phyloP scores from a whole-genome alignment of 2,888 invertebrate species.

The Dione juno region DNA sequence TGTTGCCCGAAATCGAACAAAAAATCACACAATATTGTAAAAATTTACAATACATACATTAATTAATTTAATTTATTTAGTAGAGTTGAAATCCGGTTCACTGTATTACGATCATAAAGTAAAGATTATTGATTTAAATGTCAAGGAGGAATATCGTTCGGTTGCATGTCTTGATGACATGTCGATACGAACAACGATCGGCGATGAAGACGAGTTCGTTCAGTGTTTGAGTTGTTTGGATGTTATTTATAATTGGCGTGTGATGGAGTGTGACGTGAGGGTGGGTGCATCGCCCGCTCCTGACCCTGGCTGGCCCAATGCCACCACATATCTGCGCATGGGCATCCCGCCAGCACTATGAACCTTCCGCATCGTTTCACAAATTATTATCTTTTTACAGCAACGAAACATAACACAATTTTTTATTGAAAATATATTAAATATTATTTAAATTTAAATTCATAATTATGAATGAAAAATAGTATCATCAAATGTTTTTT shows the following conservation, averaged over 20 bases:
- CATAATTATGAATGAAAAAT: background rate
- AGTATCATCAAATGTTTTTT: background rate
- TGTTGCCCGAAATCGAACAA: background rate
- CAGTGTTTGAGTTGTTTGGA: conserved; percentile 41
- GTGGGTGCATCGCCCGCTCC: conserved; percentile 80
- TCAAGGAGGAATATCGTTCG: conserved; percentile 19
- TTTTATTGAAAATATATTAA: background rate
- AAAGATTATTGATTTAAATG: conserved; percentile 26
- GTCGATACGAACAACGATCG: conserved; percentile 26
- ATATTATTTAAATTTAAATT: background rate
- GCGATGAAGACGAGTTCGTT: conserved; percentile 39
- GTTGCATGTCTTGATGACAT: conserved; percentile 20
- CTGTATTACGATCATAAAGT: conserved; percentile 6
- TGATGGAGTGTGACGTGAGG: conserved; percentile 58
- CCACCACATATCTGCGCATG: conserved; percentile 70
- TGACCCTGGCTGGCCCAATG: conserved; percentile 83
- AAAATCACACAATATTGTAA: background rate
- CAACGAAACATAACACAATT: conserved; percentile 50
- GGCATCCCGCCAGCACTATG: conserved; percentile 70
- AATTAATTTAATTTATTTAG: background rate
- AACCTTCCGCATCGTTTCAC: conserved; percentile 77
- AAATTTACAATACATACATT: background rate
- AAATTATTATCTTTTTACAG: conserved; percentile 65
- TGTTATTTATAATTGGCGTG: conserved; percentile 49
- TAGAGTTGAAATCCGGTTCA: conserved; percentile 23